Conservation (phyloP, 1,140 invertebrate genomes). For the Drosophila bocqueti region DNA sequence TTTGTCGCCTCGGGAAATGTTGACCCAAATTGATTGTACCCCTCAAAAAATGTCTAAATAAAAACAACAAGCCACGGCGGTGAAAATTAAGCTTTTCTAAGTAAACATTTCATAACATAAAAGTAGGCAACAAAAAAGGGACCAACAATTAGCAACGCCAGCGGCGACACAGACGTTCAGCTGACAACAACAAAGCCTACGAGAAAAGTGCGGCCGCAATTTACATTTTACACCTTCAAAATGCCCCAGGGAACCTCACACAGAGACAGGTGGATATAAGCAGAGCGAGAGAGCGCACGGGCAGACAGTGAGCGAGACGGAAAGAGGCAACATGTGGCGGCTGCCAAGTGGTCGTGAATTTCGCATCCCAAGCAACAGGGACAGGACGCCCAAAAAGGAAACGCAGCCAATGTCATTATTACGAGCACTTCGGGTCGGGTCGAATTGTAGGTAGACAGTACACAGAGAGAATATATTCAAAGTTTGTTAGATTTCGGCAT, state of each 20-base stretch:
- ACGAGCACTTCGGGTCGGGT: conserved; percentile 23
- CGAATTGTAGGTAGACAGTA: not conserved
- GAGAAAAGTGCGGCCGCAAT: conserved; percentile 57
- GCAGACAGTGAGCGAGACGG: conserved; percentile 1
- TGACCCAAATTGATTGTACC: conserved; percentile 41
- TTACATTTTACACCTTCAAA: conserved; percentile 79
- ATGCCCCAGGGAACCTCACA: conserved; percentile 32
- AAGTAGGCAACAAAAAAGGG: conserved; percentile 49
- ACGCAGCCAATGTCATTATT: conserved; percentile 48
- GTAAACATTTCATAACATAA: conserved; percentile 22
- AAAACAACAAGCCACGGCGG: conserved; percentile 12
- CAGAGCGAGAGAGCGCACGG: not conserved
- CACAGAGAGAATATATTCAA: not conserved
- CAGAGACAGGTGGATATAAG: conserved; percentile 7
- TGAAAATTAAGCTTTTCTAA: conserved; percentile 15
- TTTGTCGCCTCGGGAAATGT: conserved; percentile 1
- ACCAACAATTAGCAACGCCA: conserved; percentile 40
- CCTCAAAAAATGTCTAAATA: conserved; percentile 23
- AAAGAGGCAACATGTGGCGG: conserved; percentile 64
- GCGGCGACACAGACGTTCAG: conserved; percentile 5
- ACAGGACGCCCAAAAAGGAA: conserved; percentile 26
- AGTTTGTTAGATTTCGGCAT: not conserved
- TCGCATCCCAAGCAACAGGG: conserved; percentile 27
- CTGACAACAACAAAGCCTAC: conserved; percentile 1
- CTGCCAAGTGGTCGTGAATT: conserved; percentile 46